phyloP scores from a whole-genome alignment of 2,113 vertebrate genomes.

The Uropsilus gracilis region DNA sequence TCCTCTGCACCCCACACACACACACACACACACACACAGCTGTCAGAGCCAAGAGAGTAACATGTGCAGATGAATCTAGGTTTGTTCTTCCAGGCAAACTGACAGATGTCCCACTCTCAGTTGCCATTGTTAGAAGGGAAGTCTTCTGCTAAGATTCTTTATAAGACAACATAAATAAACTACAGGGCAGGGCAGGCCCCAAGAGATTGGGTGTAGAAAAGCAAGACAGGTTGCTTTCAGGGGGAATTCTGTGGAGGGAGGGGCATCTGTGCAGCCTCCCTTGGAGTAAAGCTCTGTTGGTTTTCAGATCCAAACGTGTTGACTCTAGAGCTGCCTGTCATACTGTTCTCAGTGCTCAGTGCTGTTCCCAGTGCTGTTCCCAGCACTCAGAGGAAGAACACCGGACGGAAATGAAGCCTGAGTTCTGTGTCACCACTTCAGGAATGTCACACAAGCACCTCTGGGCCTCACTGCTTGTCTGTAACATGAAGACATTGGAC shows the following conservation, averaged over 20 bases:
- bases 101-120: background rate
- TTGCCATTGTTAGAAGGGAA: background rate
- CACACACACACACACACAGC: background rate
- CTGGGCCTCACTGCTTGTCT: background rate
- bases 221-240: background rate
- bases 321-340: background rate
- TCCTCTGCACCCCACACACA: background rate
- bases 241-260: background rate
- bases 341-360: background rate
- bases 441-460: background rate
- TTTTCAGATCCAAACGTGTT: background rate
- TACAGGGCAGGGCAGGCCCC: background rate
- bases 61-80: background rate
- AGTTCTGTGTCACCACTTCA: background rate
- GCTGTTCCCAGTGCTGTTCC: background rate
- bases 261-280: background rate
- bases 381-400: background rate
- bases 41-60: background rate
- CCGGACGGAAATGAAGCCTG: background rate
- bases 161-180: constrained; percentile 2
- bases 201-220: background rate
- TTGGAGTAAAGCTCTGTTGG: background rate
- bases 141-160: background rate
- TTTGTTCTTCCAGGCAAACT: background rate
- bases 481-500: background rate